These are phyloP conservation scores for Poeciliopsis presidionis DNA, from an alignment of 2,797 vertebrate genomes.

Conservation along the genomic window DNA sequence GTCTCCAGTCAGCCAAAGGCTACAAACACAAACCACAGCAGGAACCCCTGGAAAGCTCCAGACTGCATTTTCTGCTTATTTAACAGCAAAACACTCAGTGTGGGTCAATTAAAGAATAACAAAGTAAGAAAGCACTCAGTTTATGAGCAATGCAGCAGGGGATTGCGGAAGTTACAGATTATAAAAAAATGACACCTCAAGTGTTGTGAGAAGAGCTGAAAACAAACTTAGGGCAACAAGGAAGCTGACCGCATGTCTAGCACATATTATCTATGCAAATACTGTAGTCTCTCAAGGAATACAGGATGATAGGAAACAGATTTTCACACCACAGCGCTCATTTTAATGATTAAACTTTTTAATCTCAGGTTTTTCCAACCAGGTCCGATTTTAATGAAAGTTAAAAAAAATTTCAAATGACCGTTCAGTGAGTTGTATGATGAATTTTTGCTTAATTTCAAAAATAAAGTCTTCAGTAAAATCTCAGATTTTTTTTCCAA, in stretches of 20 bases:
- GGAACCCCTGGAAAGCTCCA: slow-evolving; percentile 15
- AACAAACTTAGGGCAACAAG: background rate
- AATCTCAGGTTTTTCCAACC: no score
- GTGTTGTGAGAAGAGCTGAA: background rate
- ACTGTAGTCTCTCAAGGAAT: background rate
- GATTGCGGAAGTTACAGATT: background rate
- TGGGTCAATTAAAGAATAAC: slow-evolving; percentile 17
- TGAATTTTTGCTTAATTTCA: no score
- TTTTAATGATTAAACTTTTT: background rate
- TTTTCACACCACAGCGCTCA: background rate
- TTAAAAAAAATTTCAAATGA: no score
- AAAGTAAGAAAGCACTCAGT: slow-evolving; percentile 12
- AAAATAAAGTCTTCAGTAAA: no score
- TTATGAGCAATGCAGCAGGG: slow-evolving; percentile 1
- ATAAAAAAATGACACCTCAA: background rate
- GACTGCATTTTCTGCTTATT: slow-evolving; percentile 29
- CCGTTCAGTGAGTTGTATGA: no score
- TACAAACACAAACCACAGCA: slow-evolving; percentile 24
- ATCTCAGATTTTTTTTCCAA: no score
- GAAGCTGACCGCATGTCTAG: background rate
- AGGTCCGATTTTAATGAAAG: no score
- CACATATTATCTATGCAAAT: background rate
- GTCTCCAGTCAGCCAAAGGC: slow-evolving; percentile 23
- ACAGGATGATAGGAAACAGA: background rate
- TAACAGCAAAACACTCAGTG: slow-evolving; percentile 18